Evolutionary conservation across 2,113 vertebrate species (phyloP).

Genomic region (Halichoerus grypus): DNA sequence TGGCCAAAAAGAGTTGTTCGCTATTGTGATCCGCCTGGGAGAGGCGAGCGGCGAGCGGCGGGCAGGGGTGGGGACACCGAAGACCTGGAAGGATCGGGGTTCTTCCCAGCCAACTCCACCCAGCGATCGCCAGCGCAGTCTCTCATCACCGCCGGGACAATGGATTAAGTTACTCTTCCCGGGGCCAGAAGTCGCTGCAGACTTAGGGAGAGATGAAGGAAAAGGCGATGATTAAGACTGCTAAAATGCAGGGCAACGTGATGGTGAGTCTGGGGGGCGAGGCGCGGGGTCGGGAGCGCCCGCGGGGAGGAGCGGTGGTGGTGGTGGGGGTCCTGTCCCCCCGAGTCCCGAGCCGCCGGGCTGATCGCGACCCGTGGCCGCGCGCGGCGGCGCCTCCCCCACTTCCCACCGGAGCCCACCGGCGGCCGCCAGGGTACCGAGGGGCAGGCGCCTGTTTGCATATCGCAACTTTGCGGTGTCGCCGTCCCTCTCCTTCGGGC

Average conservation of each 20-base stretch:
- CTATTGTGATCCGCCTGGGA: neutral
- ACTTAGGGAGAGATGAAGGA: conserved; percentile 92
- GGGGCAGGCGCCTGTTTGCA: neutral
- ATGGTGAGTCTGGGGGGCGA: conserved; percentile 91
- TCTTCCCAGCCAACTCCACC: conserved; percentile 72
- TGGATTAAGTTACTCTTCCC: conserved; percentile 86
- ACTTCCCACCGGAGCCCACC: neutral
- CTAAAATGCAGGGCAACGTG: conserved; percentile 97
- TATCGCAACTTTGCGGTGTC: conserved; percentile 61
- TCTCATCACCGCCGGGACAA: conserved; percentile 79
- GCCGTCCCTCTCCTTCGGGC: neutral
- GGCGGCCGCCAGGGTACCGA: neutral
- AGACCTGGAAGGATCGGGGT: neutral
- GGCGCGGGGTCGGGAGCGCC: neutral
- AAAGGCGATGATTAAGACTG: conserved; percentile 96
- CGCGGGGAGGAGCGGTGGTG: rapidly evolving
- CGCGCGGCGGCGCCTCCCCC: neutral
- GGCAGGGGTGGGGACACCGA: neutral
- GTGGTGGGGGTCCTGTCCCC: neutral
- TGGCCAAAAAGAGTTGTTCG: neutral
- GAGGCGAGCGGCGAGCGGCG: neutral
- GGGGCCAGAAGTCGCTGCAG: conserved; percentile 55
- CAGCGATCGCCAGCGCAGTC: neutral
- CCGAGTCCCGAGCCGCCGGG: neutral
- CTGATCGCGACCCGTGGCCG: neutral